Evolutionary conservation across 2,888 invertebrate genomes (phyloP), one percentile per base, ranked within the genome.

Genomic region (Poecilobothrus nobilitatus): DNA sequence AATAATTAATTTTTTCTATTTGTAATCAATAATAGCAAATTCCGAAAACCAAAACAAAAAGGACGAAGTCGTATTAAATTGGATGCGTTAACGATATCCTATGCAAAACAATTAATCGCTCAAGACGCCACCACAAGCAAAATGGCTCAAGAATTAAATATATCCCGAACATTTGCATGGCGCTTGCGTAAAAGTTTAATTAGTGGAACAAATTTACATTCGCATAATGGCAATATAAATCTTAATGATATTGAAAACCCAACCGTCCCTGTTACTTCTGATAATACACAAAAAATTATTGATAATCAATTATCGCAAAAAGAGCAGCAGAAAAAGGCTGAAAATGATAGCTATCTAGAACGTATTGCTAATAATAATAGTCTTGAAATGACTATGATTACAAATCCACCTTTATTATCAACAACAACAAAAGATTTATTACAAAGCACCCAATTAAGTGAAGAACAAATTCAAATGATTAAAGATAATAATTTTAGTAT

Each of bases 81-180:
- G 73, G 80, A 80, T 68, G 80, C 80, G 65, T 76, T 76, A 70
- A 80, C 80, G 71, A 80, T 80, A 18, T 79, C 80, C 1, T 71
- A 80, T 72, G 80, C 80, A 69, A 81, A 80, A 72, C 79, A 79
- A 69, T 72, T 80, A 67, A 80, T 80, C 44, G 69, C 78, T 67
- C 76, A 79, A 6, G 80, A 81, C 73, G 80, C 80, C 21, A 80
- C 80, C 44, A 81, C 81, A 4, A 80, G 81, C 53, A 79, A 80
- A 53, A 79, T 80, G 66, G 80, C 80, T 68, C 80, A 80, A 66
- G 80, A 80, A 71, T 70, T 80, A 64, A 78, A 78, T 68, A 80
- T 80, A 69, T 80, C 80, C 3, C 78, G 80, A 66, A 80, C 80
- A 10, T 81, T 81, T 70, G 80, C 80, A 5, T 80, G 80, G 80